Evolutionary conservation across 2,888 invertebrate species (phyloP).

Genomic region (Andrena bicolor): DNA sequence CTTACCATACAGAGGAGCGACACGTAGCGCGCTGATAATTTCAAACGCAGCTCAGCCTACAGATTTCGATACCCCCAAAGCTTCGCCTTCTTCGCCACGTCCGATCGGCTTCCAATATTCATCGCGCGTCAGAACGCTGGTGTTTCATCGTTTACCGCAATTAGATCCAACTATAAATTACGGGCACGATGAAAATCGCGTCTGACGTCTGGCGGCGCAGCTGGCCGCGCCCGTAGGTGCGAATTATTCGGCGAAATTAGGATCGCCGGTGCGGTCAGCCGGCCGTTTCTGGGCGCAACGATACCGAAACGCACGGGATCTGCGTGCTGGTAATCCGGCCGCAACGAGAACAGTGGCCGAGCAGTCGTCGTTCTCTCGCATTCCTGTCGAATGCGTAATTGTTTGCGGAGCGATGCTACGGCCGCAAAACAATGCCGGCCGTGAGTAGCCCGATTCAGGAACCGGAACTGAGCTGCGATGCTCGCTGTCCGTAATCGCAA

Average conservation of each 20-base stretch:
- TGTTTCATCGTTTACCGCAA: slow-evolving; percentile 22
- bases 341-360: slow-evolving; percentile 41
- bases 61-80: neutral
- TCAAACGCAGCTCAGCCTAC: neutral
- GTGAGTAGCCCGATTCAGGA: slow-evolving; percentile 21
- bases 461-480: slow-evolving; percentile 4
- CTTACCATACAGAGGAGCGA: too few relatives aligned
- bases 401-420: slow-evolving; percentile 40
- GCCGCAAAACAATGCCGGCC: slow-evolving; percentile 43
- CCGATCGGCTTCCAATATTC: neutral
- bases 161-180: slow-evolving; percentile 36
- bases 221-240: slow-evolving; percentile 35
- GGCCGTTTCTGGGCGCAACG: slow-evolving; percentile 50
- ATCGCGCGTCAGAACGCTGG: neutral
- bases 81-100: neutral
- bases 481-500: slow-evolving; percentile 33
- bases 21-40: neutral
- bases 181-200: slow-evolving; percentile 41
- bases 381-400: slow-evolving; percentile 58
- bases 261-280: slow-evolving; percentile 47
- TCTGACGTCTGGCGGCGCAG: slow-evolving; percentile 27
- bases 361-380: slow-evolving; percentile 34
- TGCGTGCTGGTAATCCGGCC: slow-evolving; percentile 47
- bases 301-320: slow-evolving; percentile 50
- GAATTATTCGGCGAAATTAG: slow-evolving; percentile 59